A percentile compares a stretch with the other conserved stretches of the same genome.
Evolutionary conservation across 1,140 invertebrate genomes (phyloP).

Genomic region (Drosophila bocqueti): DNA sequence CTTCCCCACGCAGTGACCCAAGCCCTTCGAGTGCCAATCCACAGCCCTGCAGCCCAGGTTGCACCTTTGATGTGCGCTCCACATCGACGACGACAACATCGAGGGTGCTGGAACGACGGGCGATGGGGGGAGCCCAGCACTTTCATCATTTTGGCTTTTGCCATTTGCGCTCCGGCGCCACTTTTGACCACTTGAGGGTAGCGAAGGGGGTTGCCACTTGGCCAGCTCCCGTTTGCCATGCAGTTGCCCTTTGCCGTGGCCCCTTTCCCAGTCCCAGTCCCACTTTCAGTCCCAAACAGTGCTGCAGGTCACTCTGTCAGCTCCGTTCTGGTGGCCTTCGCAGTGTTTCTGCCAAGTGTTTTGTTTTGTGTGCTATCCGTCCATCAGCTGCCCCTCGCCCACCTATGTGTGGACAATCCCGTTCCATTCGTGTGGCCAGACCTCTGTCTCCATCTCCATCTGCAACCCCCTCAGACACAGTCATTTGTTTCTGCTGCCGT

Average conservation of each 20-base stretch:
- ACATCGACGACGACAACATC: conserved; percentile 59
- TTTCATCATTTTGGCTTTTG: conserved; percentile 81
- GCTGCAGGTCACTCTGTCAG: conserved; percentile 76
- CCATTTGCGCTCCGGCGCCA: conserved; percentile 72
- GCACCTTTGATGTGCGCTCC: conserved; percentile 76
- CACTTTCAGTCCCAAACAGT: conserved; percentile 3
- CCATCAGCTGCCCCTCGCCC: conserved; percentile 19
- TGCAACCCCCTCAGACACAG: conserved; percentile 2
- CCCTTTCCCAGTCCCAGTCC: neutral
- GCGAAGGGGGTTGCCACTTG: conserved; percentile 71
- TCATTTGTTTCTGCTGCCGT: conserved; percentile 33
- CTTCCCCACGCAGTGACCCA: conserved; percentile 14
- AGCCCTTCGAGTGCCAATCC: conserved; percentile 42
- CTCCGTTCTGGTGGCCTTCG: conserved; percentile 46
- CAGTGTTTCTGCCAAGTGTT: conserved; percentile 63
- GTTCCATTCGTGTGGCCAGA: conserved; percentile 5
- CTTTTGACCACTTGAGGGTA: conserved; percentile 74
- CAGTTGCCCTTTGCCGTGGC: conserved; percentile 1
- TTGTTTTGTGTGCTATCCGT: conserved; percentile 58
- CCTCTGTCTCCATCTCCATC: conserved; percentile 4
- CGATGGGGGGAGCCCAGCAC: conserved; percentile 45
- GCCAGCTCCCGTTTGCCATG: conserved; percentile 48
- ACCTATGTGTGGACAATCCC: neutral
- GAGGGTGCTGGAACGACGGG: conserved; percentile 6
- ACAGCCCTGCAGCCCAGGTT: conserved; percentile 58